Base-by-base conservation (phyloP, 2,888 invertebrate species). In the Melanargia galathea region DNA sequence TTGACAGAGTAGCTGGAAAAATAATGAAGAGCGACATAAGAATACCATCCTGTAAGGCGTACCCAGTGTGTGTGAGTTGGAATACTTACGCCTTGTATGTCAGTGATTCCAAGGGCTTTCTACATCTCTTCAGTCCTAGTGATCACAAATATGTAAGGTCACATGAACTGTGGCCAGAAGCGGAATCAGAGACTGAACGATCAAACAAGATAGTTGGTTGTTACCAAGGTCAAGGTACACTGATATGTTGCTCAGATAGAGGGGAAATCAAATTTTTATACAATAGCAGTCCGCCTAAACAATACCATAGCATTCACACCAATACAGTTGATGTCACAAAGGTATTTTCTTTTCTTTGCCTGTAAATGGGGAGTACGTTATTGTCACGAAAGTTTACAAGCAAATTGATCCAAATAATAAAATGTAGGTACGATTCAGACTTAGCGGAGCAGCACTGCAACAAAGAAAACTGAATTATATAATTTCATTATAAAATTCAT, bases 1-100 rank as follows among this genome's bases (percentile, higher is more conserved):
- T 90, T 87, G 93, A 94, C 74, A 87, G 86, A 75, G 87, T 89
- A 56, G 91, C 92, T 40, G 87, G 92, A 20, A 88, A 87, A 75
- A 75, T 87, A 6, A 64, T 92, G 62, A 74, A 79, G 64, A 83
- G 69, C 71, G 82, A 86, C 71, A 75, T 90, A 7, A 84, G 84
- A 70, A 84, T 90, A 73, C 85, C 86, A 1, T 80, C 80, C 38
- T 80, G 80, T 2, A 86, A 86, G 71, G 84, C 85, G 30, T 89
- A 87, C 67, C 90, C 90, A 26, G 86, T 86, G 1, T 87, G 89
- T 56, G 78, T 90, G 46, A 87, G 83, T 73, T 90, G 90, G 87
- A 81, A 81, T 66, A 79, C 82, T 20, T 75, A 81, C 60, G 83
- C 90, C 16, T 68, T 92, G 62, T 92, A 91, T 65, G 77, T 91